A percentile compares a stretch with the other conserved stretches of the same genome.
Evolutionary conservation across 1,140 invertebrate species (phyloP).

Genomic region (Eupristina koningsbergeri): DNA sequence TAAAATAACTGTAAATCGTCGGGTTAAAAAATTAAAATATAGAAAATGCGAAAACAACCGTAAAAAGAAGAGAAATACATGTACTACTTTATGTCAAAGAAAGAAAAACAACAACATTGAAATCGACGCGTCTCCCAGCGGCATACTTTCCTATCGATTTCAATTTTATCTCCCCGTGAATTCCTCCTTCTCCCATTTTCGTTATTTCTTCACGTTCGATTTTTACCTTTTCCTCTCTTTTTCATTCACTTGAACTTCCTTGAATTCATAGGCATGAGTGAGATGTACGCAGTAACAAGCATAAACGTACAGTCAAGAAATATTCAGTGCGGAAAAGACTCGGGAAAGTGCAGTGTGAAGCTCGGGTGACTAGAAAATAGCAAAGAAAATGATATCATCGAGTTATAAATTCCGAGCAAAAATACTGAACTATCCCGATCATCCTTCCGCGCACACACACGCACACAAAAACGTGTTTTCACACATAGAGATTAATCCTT

Average conservation of each 20-base stretch:
- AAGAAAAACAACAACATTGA: conserved; percentile 5
- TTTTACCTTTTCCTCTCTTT: conserved; percentile 19
- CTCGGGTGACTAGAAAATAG: not conserved
- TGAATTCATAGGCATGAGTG: not conserved
- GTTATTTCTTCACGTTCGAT: conserved; percentile 46
- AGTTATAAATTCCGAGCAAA: conserved; percentile 72
- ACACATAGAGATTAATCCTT: not conserved
- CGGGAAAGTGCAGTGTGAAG: conserved; percentile 10
- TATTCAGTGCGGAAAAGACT: conserved; percentile 38
- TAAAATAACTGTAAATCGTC: not conserved
- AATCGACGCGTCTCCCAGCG: not conserved
- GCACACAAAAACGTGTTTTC: not conserved
- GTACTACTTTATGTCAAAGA: not conserved
- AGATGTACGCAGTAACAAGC: too few species aligned
- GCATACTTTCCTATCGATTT: not conserved
- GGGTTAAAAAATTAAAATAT: not conserved
- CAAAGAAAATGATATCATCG: conserved; percentile 73
- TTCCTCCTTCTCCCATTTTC: conserved; percentile 10
- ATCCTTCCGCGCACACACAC: conserved; percentile 47
- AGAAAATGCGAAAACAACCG: not conserved
- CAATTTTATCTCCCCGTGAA: conserved; percentile 29
- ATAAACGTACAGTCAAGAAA: not conserved
- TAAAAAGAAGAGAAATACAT: not conserved
- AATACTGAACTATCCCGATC: conserved; percentile 66
- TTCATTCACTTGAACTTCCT: conserved; percentile 38